phyloP scores from a whole-genome alignment of 2,113 vertebrate genomes.

The Addax nasomaculatus region DNA sequence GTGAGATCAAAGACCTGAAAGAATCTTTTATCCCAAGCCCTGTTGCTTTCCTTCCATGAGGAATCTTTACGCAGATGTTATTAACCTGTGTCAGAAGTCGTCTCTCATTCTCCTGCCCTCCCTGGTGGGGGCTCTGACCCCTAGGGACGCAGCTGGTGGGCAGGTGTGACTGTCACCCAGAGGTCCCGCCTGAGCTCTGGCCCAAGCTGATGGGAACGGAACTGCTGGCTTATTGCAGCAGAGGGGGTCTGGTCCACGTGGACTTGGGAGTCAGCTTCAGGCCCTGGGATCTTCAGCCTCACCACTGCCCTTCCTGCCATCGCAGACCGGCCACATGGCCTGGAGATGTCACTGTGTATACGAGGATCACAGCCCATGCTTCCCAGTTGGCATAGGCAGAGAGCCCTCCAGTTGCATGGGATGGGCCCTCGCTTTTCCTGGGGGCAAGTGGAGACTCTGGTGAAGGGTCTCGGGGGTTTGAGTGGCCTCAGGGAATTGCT shows the following conservation, averaged over 20 bases:
- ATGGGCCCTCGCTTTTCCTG: neutral
- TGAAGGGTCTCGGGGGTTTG: neutral
- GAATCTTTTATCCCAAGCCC: neutral
- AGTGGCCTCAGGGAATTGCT: neutral
- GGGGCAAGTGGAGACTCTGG: neutral
- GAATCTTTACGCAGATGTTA: accelerated
- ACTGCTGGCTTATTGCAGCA: neutral
- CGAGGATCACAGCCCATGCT: neutral
- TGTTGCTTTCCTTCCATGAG: accelerated
- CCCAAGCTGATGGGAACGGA: neutral
- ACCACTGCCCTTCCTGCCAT: neutral
- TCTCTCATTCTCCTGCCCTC: neutral
- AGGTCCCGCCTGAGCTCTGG: too few species aligned
- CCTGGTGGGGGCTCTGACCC: too few species aligned
- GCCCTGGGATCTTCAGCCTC: neutral
- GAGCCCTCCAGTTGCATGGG: neutral
- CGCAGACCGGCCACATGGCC: neutral
- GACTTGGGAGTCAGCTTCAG: too few species aligned
- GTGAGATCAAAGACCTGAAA: neutral
- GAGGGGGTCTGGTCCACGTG: neutral
- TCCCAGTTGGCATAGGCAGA: accelerated
- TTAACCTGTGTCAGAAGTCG: neutral
- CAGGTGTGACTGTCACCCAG: neutral
- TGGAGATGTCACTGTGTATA: neutral
- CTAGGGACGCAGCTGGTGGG: neutral